Base-by-base conservation (phyloP, 2,888 invertebrate genomes). In the Yponomeuta cagnagella region DNA sequence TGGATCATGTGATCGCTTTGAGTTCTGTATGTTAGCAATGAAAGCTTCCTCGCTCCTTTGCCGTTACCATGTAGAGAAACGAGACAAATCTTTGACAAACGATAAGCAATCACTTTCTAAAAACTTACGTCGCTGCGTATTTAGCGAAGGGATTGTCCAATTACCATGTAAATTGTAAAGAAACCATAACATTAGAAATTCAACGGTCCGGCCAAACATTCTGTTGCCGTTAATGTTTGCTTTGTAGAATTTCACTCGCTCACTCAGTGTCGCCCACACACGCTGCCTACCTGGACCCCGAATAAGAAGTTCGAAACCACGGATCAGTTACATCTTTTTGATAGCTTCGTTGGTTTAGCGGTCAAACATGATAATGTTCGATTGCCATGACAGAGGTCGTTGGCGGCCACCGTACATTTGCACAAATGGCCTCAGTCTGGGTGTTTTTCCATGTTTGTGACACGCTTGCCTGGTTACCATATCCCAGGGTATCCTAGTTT, bases 161-260 rank as follows among this genome's bases (percentile, higher is more conserved):
- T 58, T 58, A 15, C 52, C 52, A 58, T 58, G 52, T 15, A 58
- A 58, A 58, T 58, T 52, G 52, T 52, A 52, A 52, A 52, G 52
- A 52, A 5, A 58, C 52, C 52, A 58, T 58, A 15, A 15, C 15
- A 58, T 65, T 65, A 65, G 65, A 65, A 65, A 65, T 65, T 33
- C 65, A 30, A 31, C 71, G 72, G 72, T 5, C 4, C 52, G 52
- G 52, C 52, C 52, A 15, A 58, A 58, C 52, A 58, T 58, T 58
- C 52, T 58, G 52, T 58, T 58, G 12, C 65, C 9, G 65, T 33
- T 65, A 30, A 65, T 82, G 83, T 86, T 88, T 87, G 81, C 77
- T 48, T 68, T 80, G 78, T 81, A 84, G 83, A 86, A 83, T 89
- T 88, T 89, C 89, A 84, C 88, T 83, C 52, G 77, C 80, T 80